phyloP scores from a whole-genome alignment of 2,888 invertebrate genomes.

The Protonemura montana region DNA sequence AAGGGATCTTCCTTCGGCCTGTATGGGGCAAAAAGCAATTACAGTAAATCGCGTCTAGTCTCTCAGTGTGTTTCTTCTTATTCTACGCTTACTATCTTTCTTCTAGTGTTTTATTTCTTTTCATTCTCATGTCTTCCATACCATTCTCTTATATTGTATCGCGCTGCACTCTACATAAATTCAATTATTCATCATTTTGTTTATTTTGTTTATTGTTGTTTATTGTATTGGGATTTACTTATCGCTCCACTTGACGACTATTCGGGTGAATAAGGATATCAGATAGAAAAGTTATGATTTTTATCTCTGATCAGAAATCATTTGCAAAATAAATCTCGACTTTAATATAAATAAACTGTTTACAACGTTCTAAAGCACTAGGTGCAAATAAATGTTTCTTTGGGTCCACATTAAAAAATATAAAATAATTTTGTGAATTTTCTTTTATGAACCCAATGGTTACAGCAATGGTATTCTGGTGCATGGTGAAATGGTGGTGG shows the following conservation, averaged over 20 bases:
- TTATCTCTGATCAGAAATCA: too few species aligned
- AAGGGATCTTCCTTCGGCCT: constrained; percentile 34
- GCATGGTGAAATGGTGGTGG: too few species aligned
- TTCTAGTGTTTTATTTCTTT: constrained; percentile 36
- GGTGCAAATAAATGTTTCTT: too few species aligned
- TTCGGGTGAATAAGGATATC: too few species aligned
- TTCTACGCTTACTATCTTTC: constrained; percentile 20
- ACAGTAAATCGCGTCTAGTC: constrained; percentile 33
- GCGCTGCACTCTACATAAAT: not conserved
- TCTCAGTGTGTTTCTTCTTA: not conserved
- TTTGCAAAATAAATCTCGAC: too few species aligned
- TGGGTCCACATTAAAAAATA: too few species aligned
- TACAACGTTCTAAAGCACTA: too few species aligned
- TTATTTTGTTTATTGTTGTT: not conserved
- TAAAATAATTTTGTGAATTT: too few species aligned
- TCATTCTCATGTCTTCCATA: constrained; percentile 17
- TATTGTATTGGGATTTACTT: not conserved
- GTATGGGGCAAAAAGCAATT: constrained; percentile 38
- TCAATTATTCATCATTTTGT: not conserved
- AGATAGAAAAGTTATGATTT: too few species aligned
- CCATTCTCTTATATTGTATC: constrained; percentile 15
- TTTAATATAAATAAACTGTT: too few species aligned
- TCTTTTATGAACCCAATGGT: too few species aligned
- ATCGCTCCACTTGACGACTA: not conserved
- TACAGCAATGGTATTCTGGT: too few species aligned